Evolutionary conservation across 2,888 invertebrate species (phyloP).

Genomic region (Rhorus exstirpatorius): DNA sequence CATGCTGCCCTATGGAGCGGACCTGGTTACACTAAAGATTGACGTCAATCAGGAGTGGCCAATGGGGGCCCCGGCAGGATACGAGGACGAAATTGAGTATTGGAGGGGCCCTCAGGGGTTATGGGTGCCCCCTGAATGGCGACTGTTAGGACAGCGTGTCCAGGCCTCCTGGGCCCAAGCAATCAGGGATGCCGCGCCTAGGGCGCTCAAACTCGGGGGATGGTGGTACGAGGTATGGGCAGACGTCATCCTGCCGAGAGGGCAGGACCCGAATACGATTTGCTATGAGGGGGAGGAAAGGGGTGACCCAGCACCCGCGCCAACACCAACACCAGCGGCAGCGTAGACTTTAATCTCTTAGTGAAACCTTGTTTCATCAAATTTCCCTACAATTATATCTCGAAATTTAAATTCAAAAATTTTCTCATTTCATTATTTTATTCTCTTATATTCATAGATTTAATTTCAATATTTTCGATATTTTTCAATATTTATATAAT

Average conservation of each 20-base stretch:
- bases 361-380: too few species aligned
- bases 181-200: not conserved
- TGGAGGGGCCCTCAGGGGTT: not conserved
- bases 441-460: too few species aligned
- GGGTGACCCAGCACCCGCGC: too few species aligned
- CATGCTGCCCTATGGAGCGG: not conserved
- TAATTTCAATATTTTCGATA: too few species aligned
- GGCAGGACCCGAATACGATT: not conserved
- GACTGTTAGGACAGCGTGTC: not conserved
- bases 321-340: too few species aligned
- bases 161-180: not conserved
- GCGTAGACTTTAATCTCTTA: too few species aligned
- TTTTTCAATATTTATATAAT: too few species aligned
- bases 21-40: not conserved
- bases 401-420: too few species aligned
- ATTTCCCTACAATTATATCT: too few species aligned
- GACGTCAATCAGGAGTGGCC: not conserved
- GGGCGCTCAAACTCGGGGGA: not conserved
- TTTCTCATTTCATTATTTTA: too few species aligned
- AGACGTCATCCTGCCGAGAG: not conserved
- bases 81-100: not conserved
- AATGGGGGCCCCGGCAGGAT: not conserved
- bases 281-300: not conserved
- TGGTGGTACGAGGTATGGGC: not conserved
- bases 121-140: not conserved